Evolutionary conservation across 2,888 invertebrate species (phyloP).

Genomic region (Torymus aiolomorphi): DNA sequence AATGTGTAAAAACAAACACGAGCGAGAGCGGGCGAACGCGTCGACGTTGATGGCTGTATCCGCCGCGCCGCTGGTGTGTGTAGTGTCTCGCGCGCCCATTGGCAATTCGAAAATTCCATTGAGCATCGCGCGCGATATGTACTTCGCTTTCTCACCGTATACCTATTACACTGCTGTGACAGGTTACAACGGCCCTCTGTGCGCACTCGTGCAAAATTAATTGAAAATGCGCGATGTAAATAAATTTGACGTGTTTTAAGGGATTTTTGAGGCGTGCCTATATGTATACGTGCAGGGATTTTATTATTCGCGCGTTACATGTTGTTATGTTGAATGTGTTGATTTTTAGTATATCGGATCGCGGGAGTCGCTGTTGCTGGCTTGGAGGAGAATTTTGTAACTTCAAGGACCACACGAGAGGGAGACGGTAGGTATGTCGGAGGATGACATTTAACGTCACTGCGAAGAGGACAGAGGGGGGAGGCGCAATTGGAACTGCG

Average conservation of each 20-base stretch:
- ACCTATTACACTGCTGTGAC: background rate
- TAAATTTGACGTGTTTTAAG: too few species aligned
- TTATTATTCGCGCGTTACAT: too few species aligned
- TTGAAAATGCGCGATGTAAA: conserved; percentile 5
- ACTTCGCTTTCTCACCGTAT: too few species aligned
- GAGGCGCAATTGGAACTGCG: conserved; percentile 5
- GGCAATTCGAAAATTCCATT: conserved; percentile 40
- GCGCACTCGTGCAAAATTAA: conserved; percentile 17
- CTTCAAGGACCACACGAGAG: too few species aligned
- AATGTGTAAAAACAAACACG: conserved; percentile 30
- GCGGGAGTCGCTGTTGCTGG: too few species aligned
- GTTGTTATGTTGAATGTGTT: too few species aligned
- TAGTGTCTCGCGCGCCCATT: background rate
- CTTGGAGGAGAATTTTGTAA: too few species aligned
- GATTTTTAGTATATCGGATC: too few species aligned
- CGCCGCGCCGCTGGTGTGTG: background rate
- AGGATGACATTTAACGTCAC: too few species aligned
- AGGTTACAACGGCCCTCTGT: background rate
- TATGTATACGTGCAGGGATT: too few species aligned
- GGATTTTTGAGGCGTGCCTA: too few species aligned
- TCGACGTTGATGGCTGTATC: conserved; percentile 49
- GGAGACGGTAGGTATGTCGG: too few species aligned
- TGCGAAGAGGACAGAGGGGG: background rate
- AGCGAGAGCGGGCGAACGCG: background rate
- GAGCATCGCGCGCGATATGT: conserved; percentile 12